Evolutionary conservation across 2,113 vertebrate genomes (phyloP), one percentile per base, ranked within the genome.

Genomic region (Ptyas mucosa): DNA sequence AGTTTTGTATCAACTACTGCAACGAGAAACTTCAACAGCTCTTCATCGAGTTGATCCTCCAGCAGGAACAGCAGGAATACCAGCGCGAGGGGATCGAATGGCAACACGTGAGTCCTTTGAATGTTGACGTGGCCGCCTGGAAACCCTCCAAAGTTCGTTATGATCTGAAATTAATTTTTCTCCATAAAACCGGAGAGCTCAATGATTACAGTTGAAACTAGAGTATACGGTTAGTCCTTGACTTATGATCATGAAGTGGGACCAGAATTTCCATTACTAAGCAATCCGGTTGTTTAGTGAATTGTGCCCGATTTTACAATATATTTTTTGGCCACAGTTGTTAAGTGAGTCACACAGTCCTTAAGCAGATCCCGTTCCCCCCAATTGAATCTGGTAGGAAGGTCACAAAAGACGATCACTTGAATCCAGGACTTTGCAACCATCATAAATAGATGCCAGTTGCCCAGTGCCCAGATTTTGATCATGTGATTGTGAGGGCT

Each of bases 11-110:
- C 95, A 99, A 99, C 97, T 99, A 98, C 92, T 98, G 98, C 95
- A 99, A 99, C 0, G 98, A 99, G 98, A 99, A 99, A 95, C 98
- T 99, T 29, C 99, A 99, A 97, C 98, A 99, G 96, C 98, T 99
- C 29, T 99, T 99, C 96, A 99, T 99, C 52, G 98, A 98, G 96
- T 97, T 99, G 64, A 98, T 99, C 96, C 98, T 99, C 46, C 96
- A 97, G 14, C 99, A 99, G 96, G 99, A 99, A 49, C 99, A 99
- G 75, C 98, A 97, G 0, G 99, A 99, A 89, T 99, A 99, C 53
- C 95, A 98, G 93, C 97, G 98, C 0, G 99, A 99, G 93, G 99
- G 98, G 89, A 98, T 99, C 94, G 92, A 98, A 91, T 99, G 99
- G 99, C 98, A 98, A 92, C 98, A 97, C 0, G 99, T 99, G 95